Base-by-base conservation (phyloP, 2,797 vertebrate genomes). In the Mormyrus hasselquistii region DNA sequence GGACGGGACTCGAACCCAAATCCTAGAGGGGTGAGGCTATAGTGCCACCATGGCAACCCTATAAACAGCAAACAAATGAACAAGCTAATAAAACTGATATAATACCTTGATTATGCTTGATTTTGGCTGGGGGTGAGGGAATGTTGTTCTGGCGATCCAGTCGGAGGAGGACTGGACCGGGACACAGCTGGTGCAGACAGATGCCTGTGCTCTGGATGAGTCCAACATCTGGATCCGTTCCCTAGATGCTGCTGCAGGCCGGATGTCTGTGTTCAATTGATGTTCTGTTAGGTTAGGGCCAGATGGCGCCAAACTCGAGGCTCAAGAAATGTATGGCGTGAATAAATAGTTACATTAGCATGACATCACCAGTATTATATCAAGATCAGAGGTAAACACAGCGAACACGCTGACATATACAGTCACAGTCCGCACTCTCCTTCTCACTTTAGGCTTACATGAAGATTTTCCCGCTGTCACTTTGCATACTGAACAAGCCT, bases 291-390 rank as follows among this genome's bases (percentile, higher is more conserved):
- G 73, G 34, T 41, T 8, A 79, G 38, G 38, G 6, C 38, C 73
- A 79, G 73, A 79, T 79, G 73, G 34, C 38, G 12, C 73, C 73
- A 44, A 44, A 29, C 73, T 3, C 34, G 73, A 79, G 38, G 73
- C 29, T 14, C 3, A 6, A 38, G 73, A 79, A 79, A 79, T 44
- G 38, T 44, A 44, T 79, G 38, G 38, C 7, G 16, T 44, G 29
- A 79, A 79, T 41, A 79, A 79, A 79, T 79, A 79, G 73, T 44
- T 44, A 79, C 73, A n/a, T 79, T 79, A 79, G 73, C 38, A 16
- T 79, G 73, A 44, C 73, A 44, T 79, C 73, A 79, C 14, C 14
- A 44, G 38, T 44, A 41, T 41, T 79, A 79, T 41, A 69, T 69
- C 65, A 69, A 69, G 65, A 69, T 82, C 41, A 82, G 44, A 41